Conservation (phyloP, 2,888 invertebrate species). For the Eilema depressum region DNA sequence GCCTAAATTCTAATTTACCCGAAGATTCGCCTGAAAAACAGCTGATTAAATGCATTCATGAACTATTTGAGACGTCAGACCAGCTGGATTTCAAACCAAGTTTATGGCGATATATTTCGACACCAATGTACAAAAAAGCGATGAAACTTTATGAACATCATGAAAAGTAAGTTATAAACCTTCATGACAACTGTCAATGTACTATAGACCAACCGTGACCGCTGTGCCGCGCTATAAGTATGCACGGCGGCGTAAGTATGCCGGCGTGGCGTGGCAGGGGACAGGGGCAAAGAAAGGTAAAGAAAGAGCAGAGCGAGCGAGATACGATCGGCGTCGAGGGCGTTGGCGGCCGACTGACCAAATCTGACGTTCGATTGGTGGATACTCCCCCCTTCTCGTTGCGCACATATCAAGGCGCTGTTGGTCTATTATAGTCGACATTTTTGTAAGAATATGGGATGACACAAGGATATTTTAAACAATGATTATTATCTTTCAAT, state of each 20-base stretch:
- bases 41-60: constrained; percentile 68
- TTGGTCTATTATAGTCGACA: too few species aligned
- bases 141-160: constrained; percentile 72
- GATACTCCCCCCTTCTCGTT: too few species aligned
- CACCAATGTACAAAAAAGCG: constrained; percentile 64
- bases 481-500: not conserved
- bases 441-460: too few species aligned
- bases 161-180: constrained; percentile 54
- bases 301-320: too few species aligned
- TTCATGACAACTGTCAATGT: not conserved
- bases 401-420: too few species aligned
- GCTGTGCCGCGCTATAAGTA: too few species aligned
- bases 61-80: constrained; percentile 57
- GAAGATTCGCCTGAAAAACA: constrained; percentile 67
- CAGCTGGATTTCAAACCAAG: constrained; percentile 70
- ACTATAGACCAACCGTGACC: not conserved
- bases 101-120: constrained; percentile 66
- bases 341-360: too few species aligned
- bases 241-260: too few species aligned
- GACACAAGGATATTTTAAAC: not conserved
- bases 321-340: too few species aligned
- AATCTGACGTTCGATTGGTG: too few species aligned
- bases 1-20: constrained; percentile 65
- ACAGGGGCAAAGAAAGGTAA: too few species aligned
- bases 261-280: too few species aligned